Evolutionary conservation across 2,113 vertebrate species (phyloP).

Genomic region (Riparia riparia): DNA sequence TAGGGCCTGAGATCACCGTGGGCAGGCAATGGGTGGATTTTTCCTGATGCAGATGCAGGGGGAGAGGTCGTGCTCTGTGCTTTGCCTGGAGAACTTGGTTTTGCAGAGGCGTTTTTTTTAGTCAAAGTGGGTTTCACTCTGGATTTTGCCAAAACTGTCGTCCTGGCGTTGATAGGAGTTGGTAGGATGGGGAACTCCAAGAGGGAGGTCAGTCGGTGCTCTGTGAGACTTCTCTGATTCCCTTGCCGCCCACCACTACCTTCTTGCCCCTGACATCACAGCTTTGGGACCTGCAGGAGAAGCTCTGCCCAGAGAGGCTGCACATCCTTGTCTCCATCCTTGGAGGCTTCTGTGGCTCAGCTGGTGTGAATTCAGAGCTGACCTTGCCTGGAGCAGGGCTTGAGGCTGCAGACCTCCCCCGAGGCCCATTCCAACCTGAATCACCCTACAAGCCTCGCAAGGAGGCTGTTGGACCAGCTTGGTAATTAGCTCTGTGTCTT

Average conservation of each 20-base stretch:
- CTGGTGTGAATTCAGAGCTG: background rate
- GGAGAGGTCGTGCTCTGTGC: background rate
- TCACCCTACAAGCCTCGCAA: background rate
- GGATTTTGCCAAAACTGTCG: background rate
- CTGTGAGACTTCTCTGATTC: background rate
- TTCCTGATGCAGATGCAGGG: background rate
- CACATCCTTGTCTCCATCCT: background rate
- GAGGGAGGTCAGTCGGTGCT: accelerated
- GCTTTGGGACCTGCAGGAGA: accelerated
- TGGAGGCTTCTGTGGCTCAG: background rate
- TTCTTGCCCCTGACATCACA: background rate
- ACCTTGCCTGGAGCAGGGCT: background rate
- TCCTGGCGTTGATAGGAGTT: background rate
- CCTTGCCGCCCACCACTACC: accelerated
- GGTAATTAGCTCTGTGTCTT: background rate
- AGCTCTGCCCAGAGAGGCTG: background rate
- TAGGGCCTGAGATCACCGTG: background rate
- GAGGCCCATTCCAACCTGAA: background rate
- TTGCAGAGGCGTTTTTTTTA: background rate
- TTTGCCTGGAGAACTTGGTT: background rate
- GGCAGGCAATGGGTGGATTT: background rate
- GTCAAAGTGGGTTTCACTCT: background rate
- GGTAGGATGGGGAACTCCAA: background rate
- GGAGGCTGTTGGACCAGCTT: background rate
- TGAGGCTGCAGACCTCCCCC: background rate